These are phyloP conservation scores for Nineta flava DNA, from an alignment of 2,888 invertebrate species.

Conservation along the genomic window DNA sequence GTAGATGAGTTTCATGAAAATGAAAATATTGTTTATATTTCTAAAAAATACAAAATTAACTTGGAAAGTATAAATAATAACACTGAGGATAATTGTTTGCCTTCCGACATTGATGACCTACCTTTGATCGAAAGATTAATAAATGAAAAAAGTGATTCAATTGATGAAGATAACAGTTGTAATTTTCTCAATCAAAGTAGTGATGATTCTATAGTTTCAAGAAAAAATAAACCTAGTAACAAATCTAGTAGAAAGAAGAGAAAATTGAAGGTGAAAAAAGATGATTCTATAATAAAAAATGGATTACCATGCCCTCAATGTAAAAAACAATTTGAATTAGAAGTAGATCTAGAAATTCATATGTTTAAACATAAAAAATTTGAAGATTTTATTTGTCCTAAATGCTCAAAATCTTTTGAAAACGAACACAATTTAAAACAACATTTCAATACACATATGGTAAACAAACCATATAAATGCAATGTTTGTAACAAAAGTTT, in stretches of 20 bases:
- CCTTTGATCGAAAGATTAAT: too few species aligned
- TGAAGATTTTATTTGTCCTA: slow-evolving; percentile 14
- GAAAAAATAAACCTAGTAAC: too few species aligned
- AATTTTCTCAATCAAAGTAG: too few species aligned
- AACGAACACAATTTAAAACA: slow-evolving; percentile 20
- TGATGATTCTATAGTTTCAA: too few species aligned
- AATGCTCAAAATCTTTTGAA: slow-evolving; percentile 19
- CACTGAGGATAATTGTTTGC: too few species aligned
- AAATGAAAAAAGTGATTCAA: too few species aligned
- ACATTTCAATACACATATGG: slow-evolving; percentile 21
- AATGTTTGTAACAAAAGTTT: slow-evolving; percentile 19
- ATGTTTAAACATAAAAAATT: slow-evolving; percentile 17
- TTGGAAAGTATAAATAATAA: too few species aligned
- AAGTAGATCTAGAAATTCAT: slow-evolving; percentile 19
- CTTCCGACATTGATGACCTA: background rate
- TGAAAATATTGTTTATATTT: too few species aligned
- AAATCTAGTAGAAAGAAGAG: slow-evolving; percentile 11
- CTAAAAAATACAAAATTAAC: too few species aligned
- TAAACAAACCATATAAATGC: slow-evolving; percentile 21
- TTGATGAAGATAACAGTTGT: too few species aligned
- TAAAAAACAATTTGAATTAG: slow-evolving; percentile 15
- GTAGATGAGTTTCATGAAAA: too few species aligned
- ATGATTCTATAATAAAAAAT: background rate
- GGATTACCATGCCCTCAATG: background rate
- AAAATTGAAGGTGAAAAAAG: background rate